These are phyloP conservation scores for Ganaspis sp. DNA, from an alignment of 1,140 invertebrate species.

Conservation along the genomic window DNA sequence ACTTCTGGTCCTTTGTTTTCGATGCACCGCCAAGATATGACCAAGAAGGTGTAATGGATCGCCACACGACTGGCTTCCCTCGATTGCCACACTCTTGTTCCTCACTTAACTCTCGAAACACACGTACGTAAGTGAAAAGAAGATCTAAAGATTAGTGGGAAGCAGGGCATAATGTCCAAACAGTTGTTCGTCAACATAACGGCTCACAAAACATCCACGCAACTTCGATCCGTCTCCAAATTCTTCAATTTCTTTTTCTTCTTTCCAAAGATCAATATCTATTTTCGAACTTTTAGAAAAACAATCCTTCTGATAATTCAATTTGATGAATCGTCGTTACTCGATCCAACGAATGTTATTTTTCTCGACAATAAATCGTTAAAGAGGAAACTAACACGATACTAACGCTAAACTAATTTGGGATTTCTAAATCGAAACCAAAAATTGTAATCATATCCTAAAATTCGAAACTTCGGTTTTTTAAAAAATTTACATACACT, in stretches of 20 bases:
- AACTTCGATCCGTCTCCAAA: constrained; percentile 45
- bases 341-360: constrained; percentile 35
- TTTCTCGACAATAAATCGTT: no score
- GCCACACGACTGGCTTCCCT: constrained; percentile 57
- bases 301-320: neutral
- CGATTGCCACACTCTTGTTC: constrained; percentile 36
- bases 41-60: constrained; percentile 67
- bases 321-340: neutral
- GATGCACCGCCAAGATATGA: constrained; percentile 64
- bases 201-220: constrained; percentile 50
- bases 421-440: no score
- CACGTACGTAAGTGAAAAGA: constrained; percentile 58
- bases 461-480: no score
- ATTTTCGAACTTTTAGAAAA: neutral
- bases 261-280: constrained; percentile 32
- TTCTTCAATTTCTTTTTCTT: constrained; percentile 28
- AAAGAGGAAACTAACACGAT: no score
- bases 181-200: constrained; percentile 66
- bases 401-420: no score
- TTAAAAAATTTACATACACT: no score
- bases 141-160: constrained; percentile 68
- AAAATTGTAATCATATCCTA: no score
- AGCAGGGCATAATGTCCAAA: constrained; percentile 66
- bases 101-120: constrained; percentile 31
- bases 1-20: constrained; percentile 60